Evolutionary conservation across 2,888 invertebrate species (phyloP).

Genomic region (Agriopis leucophaearia): DNA sequence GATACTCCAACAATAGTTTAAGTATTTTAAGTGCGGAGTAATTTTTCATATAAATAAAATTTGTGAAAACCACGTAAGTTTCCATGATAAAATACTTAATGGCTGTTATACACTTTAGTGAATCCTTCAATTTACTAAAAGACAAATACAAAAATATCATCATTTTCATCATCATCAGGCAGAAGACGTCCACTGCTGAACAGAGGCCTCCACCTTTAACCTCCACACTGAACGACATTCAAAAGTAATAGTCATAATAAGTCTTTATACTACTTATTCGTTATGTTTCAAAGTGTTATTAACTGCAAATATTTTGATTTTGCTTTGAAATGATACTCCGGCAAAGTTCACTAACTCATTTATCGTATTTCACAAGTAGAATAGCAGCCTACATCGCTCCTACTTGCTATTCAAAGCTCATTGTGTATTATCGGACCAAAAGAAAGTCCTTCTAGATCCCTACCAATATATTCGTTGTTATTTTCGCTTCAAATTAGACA

Average conservation of each 20-base stretch:
- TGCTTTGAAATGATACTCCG: constrained; percentile 40
- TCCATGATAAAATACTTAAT: too few species aligned
- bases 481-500: constrained; percentile 86
- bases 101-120: too few species aligned
- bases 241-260: neutral
- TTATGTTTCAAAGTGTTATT: constrained; percentile 21
- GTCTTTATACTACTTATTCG: neutral
- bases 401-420: constrained; percentile 76
- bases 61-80: too few species aligned
- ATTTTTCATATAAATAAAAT: too few species aligned
- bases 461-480: constrained; percentile 80
- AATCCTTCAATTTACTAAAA: too few species aligned
- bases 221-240: too few species aligned
- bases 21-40: too few species aligned
- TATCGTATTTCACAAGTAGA: constrained; percentile 55
- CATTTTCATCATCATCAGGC: too few species aligned
- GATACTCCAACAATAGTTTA: too few species aligned
- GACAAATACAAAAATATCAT: too few species aligned
- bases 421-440: constrained; percentile 79
- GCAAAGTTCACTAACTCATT: constrained; percentile 51
- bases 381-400: constrained; percentile 60
- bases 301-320: constrained; percentile 40
- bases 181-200: too few species aligned
- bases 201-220: too few species aligned
- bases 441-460: constrained; percentile 83